Base-by-base conservation (phyloP, 2,888 invertebrate species). In the Hesperia comma region DNA sequence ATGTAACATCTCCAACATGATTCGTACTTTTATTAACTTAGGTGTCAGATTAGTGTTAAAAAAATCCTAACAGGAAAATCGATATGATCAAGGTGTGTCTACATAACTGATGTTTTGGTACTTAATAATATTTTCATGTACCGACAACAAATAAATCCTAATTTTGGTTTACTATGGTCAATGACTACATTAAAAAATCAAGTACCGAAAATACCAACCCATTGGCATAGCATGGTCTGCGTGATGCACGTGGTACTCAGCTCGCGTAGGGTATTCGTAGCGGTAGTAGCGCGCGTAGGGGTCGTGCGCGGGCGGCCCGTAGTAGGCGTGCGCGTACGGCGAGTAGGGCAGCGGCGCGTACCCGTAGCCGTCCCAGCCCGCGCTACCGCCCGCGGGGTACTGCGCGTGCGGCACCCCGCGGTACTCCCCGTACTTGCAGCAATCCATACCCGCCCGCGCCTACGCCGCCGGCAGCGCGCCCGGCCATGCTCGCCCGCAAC, bases 401-500 rank as follows among this genome's bases (percentile, higher is more conserved):
- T 82, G 81, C 75, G 81, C 85, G 79, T 79, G 84, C 81, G 79
- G 77, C 75, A 67, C 78, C 79, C 76, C 86, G 79, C 91, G 90
- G 82, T 87, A 90, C 86, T 90, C 90, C 80, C 87, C 86, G 90
- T 91, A 92, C 83, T 91, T 90, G 86, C 92, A 93, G 86, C 93
- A 92, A 80, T 93, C 93, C 93, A 93, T 93, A 74, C 76, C 78
- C 66, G 67, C 77, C 77, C 70, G 74, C 77, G 74, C 79, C 85
- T 85, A 90, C 84, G 88, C 84, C 75, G 84, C 85, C 75, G 78
- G 78, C 83, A 77, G 79, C 83, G 83, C 86, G 78, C 82, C 74
- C 80, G 76, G 72, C 83, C 85, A 83, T 82, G 79, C 82, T 80
- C 81, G 81, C 79, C 77, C 77, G 74, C 79, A 81, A 75, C 78